phyloP scores from a whole-genome alignment of 53 echinoderm and acorn worm genomes.

The Paracentrotus lividus region DNA sequence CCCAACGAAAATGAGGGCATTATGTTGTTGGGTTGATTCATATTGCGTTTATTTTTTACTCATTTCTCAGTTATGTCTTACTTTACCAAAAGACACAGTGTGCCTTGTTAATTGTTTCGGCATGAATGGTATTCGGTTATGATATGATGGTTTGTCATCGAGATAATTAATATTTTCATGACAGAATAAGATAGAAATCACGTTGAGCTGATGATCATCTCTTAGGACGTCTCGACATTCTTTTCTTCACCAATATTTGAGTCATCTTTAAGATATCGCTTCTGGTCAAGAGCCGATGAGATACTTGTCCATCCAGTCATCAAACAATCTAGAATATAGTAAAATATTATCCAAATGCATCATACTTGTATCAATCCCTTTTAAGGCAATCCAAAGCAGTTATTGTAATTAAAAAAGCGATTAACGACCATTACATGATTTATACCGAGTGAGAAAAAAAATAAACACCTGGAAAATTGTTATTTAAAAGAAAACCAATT shows the following conservation, averaged over 20 bases:
- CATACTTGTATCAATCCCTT: neutral
- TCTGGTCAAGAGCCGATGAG: neutral
- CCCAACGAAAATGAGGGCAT: no score
- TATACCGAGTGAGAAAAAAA: no score
- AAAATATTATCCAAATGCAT: neutral
- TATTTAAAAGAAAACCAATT: no score
- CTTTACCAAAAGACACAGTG: no score
- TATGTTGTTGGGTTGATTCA: no score
- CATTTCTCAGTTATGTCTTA: no score
- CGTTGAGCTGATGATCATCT: neutral
- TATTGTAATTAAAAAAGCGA: no score
- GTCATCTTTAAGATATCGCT: neutral
- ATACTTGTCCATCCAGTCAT: neutral
- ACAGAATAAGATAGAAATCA: neutral
- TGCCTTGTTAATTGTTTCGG: no score
- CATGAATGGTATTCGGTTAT: no score
- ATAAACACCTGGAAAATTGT: no score
- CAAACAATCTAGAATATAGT: neutral
- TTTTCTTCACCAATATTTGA: neutral
- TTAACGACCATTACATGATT: no score
- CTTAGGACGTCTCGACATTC: neutral
- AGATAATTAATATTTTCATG: neutral
- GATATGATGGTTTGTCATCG: neutral
- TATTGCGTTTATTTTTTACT: no score
- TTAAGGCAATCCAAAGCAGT: neutral